Conservation (phyloP, 2,113 vertebrate genomes). For the Pedetes capensis region DNA sequence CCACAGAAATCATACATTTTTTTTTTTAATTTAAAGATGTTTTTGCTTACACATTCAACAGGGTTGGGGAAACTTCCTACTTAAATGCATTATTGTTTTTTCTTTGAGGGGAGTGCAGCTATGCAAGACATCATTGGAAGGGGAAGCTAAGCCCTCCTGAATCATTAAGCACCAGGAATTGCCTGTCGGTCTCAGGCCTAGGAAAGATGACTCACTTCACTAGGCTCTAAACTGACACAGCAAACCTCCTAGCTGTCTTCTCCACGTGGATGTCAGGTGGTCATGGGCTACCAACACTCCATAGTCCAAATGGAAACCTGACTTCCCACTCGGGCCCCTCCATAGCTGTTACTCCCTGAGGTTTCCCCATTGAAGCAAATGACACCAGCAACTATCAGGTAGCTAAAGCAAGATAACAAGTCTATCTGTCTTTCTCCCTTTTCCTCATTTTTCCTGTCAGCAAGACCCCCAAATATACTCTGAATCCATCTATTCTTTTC, state of each 20-base stretch:
- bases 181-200: background rate
- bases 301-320: background rate
- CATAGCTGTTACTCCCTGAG: background rate
- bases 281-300: background rate
- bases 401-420: background rate
- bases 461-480: background rate
- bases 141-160: background rate
- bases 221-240: background rate
- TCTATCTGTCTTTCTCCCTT: background rate
- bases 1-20: background rate
- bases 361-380: background rate
- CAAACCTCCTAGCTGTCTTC: background rate
- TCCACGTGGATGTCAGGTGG: fast-evolving
- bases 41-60: background rate
- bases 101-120: background rate
- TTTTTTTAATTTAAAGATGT: background rate
- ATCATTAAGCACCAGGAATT: background rate
- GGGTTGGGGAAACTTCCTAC: background rate
- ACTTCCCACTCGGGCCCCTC: background rate
- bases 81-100: background rate
- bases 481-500: background rate
- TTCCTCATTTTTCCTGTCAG: background rate
- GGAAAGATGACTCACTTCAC: background rate
- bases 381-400: background rate
- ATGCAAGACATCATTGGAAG: background rate